phyloP scores from a whole-genome alignment of 23 tunicate genomes.

The Halocynthia roretzi region DNA sequence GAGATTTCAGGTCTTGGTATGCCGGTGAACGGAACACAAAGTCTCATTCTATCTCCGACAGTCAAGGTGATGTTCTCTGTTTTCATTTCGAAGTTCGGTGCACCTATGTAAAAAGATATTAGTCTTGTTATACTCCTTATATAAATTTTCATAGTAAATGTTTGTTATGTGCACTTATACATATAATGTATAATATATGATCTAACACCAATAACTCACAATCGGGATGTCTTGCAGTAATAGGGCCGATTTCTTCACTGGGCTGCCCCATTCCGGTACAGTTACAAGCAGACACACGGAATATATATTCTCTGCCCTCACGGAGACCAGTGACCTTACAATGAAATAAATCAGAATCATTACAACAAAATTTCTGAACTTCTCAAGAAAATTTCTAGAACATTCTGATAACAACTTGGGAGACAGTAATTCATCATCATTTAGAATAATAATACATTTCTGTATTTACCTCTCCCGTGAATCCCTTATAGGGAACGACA shows the following conservation, averaged over 20 bases:
- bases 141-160: too few species aligned
- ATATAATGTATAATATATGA: too few species aligned
- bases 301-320: slow-evolving; percentile 14
- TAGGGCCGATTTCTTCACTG: slow-evolving; percentile 12
- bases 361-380: neutral
- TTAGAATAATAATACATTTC: neutral
- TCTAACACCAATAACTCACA: slow-evolving; percentile 1
- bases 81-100: slow-evolving; percentile 6
- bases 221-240: slow-evolving; percentile 19
- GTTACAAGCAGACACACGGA: slow-evolving; percentile 33
- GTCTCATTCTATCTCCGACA: slow-evolving; percentile 23
- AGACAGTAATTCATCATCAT: neutral
- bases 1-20: slow-evolving; percentile 31
- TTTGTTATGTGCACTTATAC: too few species aligned
- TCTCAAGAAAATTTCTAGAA: neutral
- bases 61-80: slow-evolving; percentile 22
- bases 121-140: neutral
- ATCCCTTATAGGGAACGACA: slow-evolving; percentile 1
- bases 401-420: neutral
- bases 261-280: slow-evolving; percentile 33
- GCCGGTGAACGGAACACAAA: slow-evolving; percentile 19
- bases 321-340: slow-evolving; percentile 24
- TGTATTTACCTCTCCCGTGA: slow-evolving; percentile 6
- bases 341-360: neutral
- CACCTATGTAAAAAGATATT: neutral